Evolutionary conservation across 2,113 vertebrate species (phyloP).

Genomic region (Rhombomys opimus): DNA sequence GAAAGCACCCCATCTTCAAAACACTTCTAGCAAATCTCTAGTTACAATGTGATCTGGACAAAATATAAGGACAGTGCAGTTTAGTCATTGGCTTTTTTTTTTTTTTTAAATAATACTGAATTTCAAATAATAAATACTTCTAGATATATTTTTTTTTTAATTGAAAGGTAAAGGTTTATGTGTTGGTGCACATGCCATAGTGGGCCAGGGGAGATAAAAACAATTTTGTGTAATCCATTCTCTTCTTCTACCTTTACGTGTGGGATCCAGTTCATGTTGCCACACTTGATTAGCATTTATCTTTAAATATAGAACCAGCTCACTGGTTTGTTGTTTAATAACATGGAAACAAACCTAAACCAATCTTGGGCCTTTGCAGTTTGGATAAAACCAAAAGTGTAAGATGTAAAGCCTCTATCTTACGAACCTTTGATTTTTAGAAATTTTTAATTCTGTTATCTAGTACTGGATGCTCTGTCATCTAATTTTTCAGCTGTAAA

Average conservation of each 20-base stretch:
- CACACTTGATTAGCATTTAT: background rate
- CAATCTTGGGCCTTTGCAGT: background rate
- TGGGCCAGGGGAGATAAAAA: background rate
- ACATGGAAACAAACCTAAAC: background rate
- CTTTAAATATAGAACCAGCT: background rate
- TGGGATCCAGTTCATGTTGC: background rate
- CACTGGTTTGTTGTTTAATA: background rate
- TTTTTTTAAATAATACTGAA: background rate
- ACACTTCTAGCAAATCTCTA: background rate
- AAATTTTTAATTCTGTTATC: slow-evolving; percentile 6
- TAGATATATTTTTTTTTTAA: background rate
- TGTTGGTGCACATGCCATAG: background rate
- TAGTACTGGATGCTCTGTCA: background rate
- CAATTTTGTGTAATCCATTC: background rate
- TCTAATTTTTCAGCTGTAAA: background rate
- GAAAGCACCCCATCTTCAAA: background rate
- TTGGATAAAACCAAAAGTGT: background rate
- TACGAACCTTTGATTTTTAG: background rate
- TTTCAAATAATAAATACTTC: slow-evolving; percentile 10
- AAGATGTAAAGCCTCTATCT: slow-evolving; percentile 19
- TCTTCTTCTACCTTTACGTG: background rate
- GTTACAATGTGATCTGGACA: background rate
- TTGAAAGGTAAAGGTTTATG: background rate
- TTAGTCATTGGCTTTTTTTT: background rate
- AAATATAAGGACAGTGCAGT: background rate